These are phyloP conservation scores for Empis livida DNA, from an alignment of 2,888 invertebrate species.

Conservation along the genomic window DNA sequence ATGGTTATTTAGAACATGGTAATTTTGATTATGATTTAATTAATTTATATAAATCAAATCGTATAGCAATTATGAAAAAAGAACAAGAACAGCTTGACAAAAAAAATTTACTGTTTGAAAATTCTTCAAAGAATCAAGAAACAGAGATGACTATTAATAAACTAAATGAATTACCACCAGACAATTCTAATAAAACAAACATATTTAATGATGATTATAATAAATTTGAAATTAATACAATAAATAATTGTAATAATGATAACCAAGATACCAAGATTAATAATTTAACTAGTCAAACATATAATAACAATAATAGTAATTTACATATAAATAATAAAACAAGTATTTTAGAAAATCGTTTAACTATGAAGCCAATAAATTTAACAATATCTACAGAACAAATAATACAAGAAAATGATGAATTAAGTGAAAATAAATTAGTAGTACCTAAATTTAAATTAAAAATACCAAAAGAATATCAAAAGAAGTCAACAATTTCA, in stretches of 20 bases:
- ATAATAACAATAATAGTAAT: too few relatives aligned
- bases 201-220: too few relatives aligned
- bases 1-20: neutral
- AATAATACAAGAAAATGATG: neutral
- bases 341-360: too few relatives aligned
- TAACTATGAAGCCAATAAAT: neutral
- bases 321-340: too few relatives aligned
- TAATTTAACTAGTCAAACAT: too few relatives aligned
- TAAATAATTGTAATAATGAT: too few relatives aligned
- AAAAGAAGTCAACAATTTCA: conserved; percentile 17
- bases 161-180: conserved; percentile 16
- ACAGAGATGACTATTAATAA: conserved; percentile 18
- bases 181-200: neutral
- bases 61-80: neutral
- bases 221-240: too few relatives aligned
- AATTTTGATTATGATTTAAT: neutral
- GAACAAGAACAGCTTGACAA: too few relatives aligned
- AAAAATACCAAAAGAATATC: conserved; percentile 48
- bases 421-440: conserved; percentile 10
- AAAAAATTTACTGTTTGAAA: neutral
- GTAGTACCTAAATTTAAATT: conserved; percentile 55
- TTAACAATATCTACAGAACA: conserved; percentile 4
- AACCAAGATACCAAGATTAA: too few relatives aligned
- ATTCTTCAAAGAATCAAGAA: conserved; percentile 12
- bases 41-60: neutral